These are phyloP conservation scores for Ambastaia sidthimunki DNA, from an alignment of 2,797 vertebrate species.

Conservation along the genomic window DNA sequence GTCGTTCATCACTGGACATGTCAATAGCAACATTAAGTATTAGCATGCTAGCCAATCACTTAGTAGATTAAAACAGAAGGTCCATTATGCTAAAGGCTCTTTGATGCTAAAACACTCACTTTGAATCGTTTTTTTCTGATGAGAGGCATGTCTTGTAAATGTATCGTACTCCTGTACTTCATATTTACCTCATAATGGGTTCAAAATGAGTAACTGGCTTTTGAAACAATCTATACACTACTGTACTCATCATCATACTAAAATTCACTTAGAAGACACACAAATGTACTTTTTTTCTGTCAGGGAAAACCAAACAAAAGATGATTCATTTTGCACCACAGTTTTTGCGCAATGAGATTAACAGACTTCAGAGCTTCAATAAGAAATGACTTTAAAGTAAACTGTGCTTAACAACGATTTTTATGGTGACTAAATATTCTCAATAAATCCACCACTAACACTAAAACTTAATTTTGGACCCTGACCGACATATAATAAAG, in stretches of 20 bases:
- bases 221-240: neutral
- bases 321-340: too few relatives aligned
- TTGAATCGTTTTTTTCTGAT: neutral
- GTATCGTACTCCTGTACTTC: neutral
- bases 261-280: neutral
- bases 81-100: neutral
- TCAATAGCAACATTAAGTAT: neutral
- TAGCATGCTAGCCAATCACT: neutral
- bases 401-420: too few relatives aligned
- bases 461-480: neutral
- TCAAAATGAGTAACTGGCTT: neutral
- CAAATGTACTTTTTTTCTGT: too few relatives aligned
- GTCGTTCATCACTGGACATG: neutral
- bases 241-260: neutral
- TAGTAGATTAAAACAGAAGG: neutral
- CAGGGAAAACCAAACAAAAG: neutral
- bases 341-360: too few relatives aligned
- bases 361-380: too few relatives aligned
- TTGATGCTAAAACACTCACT: neutral
- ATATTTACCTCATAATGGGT: slow-evolving; percentile 4
- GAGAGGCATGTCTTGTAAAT: neutral
- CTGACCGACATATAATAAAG: neutral
- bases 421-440: too few relatives aligned
- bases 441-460: neutral
- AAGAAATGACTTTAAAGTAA: too few relatives aligned